Percentiles rank a stretch among this genome's conserved stretches.
Evolutionary conservation across 2,888 invertebrate genomes (phyloP).

Genomic region (Heteromurus nitidus): DNA sequence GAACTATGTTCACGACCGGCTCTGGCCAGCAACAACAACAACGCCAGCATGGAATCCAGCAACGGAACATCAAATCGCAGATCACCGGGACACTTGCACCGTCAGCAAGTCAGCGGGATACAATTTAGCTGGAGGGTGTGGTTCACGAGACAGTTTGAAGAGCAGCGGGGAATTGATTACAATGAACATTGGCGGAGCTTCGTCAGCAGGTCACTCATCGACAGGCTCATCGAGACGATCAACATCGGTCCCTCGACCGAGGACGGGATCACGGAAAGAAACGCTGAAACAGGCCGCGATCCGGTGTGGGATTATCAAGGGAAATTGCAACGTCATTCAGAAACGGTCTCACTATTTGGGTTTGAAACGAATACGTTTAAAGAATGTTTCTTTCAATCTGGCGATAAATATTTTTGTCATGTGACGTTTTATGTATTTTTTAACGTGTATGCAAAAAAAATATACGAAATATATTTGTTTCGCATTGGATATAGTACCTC

Average conservation of each 20-base stretch:
- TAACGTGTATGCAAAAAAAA: no score
- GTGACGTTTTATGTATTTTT: background rate
- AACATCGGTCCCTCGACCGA: constrained; percentile 35
- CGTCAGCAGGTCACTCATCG: constrained; percentile 1
- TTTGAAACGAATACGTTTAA: background rate
- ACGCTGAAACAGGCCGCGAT: constrained; percentile 54
- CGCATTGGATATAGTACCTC: constrained; percentile 20
- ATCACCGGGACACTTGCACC: constrained; percentile 15
- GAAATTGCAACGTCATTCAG: constrained; percentile 39
- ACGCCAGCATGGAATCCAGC: background rate
- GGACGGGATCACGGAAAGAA: constrained; percentile 34
- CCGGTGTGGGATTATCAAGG: constrained; percentile 55
- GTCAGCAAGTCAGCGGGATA: constrained; percentile 31
- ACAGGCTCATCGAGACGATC: constrained; percentile 26
- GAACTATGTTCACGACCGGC: constrained; percentile 42
- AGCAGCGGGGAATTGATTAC: background rate
- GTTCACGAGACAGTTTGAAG: background rate
- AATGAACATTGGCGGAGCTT: no score
- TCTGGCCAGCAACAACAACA: constrained; percentile 46
- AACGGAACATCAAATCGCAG: background rate
- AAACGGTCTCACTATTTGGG: constrained; percentile 44
- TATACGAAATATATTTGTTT: background rate
- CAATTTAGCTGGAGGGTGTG: background rate
- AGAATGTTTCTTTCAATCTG: background rate
- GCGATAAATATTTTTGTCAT: no score